These are phyloP conservation scores for Actinia equina DNA, from an alignment of 64 coral and sea anemone species.

Conservation along the genomic window DNA sequence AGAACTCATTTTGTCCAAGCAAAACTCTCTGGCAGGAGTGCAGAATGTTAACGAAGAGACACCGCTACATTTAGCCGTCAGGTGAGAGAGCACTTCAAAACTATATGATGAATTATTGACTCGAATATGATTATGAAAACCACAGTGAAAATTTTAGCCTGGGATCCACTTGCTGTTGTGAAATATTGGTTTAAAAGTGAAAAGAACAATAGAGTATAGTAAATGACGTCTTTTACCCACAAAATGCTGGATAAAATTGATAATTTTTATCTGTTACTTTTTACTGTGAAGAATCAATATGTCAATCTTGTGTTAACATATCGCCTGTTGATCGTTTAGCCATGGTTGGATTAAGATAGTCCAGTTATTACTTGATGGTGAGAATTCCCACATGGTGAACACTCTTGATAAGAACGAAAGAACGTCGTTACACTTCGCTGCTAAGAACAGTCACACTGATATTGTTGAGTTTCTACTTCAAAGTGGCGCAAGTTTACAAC, in stretches of 20 bases:
- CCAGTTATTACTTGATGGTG: conserved; percentile 25
- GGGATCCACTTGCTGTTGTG: too few species aligned
- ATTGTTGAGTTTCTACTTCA: conserved; percentile 37
- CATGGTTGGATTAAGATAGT: conserved; percentile 37
- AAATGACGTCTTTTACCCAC: too few species aligned
- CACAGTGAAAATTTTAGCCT: too few species aligned
- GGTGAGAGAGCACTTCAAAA: background rate
- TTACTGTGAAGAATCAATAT: too few species aligned
- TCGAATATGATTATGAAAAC: too few species aligned
- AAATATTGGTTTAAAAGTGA: too few species aligned
- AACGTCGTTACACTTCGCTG: conserved; percentile 24
- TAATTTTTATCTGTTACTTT: too few species aligned
- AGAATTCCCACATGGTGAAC: conserved; percentile 27
- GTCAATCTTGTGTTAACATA: too few species aligned
- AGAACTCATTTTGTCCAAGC: conserved; percentile 11
- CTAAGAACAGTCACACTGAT: conserved; percentile 21
- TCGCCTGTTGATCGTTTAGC: background rate
- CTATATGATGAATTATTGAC: too few species aligned
- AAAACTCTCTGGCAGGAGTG: background rate
- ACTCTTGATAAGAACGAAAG: conserved; percentile 23
- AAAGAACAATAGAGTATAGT: too few species aligned
- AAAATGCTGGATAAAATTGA: too few species aligned
- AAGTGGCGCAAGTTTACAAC: conserved; percentile 34
- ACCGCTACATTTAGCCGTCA: conserved; percentile 3
- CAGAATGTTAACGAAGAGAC: conserved; percentile 18